Evolutionary conservation across 2,797 vertebrate genomes (phyloP).

Genomic region (Ficedula albicollis): DNA sequence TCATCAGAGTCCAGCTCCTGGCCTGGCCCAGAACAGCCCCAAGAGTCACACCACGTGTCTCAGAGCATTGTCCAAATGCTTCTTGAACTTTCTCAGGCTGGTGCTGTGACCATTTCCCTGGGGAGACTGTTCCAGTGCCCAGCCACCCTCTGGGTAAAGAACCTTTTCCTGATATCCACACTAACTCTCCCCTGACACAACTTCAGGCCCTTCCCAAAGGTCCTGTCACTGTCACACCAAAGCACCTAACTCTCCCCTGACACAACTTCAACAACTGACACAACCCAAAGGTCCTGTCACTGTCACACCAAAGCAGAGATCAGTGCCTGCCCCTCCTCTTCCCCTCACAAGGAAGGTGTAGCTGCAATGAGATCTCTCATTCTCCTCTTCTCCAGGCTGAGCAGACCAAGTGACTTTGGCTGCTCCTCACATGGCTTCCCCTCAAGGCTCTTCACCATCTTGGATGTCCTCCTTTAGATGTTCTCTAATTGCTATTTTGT

Average conservation of each 20-base stretch:
- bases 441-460: neutral
- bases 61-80: neutral
- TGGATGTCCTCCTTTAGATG: neutral
- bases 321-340: neutral
- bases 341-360: neutral
- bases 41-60: neutral
- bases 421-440: accelerated
- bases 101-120: neutral
- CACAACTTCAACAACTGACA: neutral
- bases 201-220: neutral
- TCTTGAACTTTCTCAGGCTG: neutral
- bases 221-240: neutral
- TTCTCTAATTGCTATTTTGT: neutral
- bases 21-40: too few species aligned
- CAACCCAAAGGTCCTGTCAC: neutral
- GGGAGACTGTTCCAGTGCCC: neutral
- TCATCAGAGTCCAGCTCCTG: neutral
- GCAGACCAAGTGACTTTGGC: neutral
- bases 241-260: neutral
- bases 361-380: neutral
- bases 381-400: neutral
- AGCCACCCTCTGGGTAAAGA: neutral
- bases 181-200: neutral
- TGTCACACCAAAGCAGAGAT: neutral
- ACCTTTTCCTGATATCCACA: neutral